phyloP scores from a whole-genome alignment of 92 coral and sea anemone species.

The Epizoanthus stellaris region DNA sequence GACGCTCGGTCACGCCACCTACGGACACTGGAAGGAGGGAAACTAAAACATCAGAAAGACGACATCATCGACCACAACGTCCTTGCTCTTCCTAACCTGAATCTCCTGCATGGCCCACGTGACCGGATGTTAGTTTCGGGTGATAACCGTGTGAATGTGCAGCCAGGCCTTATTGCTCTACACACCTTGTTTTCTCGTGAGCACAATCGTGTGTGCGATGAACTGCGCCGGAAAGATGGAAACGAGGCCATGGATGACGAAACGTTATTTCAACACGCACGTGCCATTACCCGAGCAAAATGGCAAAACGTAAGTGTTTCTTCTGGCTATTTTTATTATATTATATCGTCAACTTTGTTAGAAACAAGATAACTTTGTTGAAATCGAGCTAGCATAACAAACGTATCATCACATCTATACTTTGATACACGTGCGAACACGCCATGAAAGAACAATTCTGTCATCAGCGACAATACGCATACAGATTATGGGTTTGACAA shows the following conservation, averaged over 20 bases:
- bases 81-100: conserved; percentile 89
- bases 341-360: no score
- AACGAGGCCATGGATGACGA: conserved; percentile 87
- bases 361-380: no score
- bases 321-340: no score
- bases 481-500: no score
- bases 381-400: background rate
- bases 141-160: conserved; percentile 99
- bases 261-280: conserved; percentile 93
- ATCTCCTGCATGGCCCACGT: conserved; percentile 95
- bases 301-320: conserved; percentile 72
- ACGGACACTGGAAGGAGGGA: conserved; percentile 82
- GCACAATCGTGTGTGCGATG: conserved; percentile 95
- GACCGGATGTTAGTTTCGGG: conserved; percentile 97
- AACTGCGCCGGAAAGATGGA: conserved; percentile 73
- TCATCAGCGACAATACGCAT: no score
- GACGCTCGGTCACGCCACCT: conserved; percentile 75
- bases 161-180: conserved; percentile 95
- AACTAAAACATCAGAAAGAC: conserved; percentile 77
- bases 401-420: background rate
- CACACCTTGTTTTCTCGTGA: conserved; percentile 98
- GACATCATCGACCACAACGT: conserved; percentile 82
- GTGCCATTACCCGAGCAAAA: conserved; percentile 91
- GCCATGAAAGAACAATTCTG: no score
- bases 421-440: no score